Percentiles rank a stretch among this genome's conserved stretches.
These are phyloP conservation scores for Notarius lentiginosus DNA, from an alignment of 2,113 vertebrate species.

Conservation along the genomic window DNA sequence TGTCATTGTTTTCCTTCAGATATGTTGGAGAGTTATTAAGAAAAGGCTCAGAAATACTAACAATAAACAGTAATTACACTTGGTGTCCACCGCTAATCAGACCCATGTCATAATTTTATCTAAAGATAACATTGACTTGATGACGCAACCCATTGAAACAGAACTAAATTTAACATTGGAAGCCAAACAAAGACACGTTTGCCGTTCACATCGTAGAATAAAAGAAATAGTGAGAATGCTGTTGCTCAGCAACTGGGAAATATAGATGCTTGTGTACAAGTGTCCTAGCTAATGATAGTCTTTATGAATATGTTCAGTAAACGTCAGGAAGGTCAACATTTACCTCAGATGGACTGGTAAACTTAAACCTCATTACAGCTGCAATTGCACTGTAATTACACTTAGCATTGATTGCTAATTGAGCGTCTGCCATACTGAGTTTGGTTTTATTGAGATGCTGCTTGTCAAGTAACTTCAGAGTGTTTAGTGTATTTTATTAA, in stretches of 20 bases:
- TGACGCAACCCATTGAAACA: no score
- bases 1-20: not conserved
- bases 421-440: not conserved
- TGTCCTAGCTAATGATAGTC: not conserved
- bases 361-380: not conserved
- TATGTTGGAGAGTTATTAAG: no score
- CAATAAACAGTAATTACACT: not conserved
- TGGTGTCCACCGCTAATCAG: not conserved
- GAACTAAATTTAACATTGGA: no score
- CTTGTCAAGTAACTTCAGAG: not conserved
- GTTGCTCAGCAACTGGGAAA: not conserved
- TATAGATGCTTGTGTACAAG: not conserved
- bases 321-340: not conserved
- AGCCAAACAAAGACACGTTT: no score
- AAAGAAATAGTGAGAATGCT: not conserved
- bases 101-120: not conserved
- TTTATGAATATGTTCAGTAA: no score
- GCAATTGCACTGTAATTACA: not conserved
- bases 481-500: not conserved
- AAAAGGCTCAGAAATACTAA: not conserved
- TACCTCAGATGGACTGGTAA: not conserved
- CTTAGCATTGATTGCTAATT: not conserved
- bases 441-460: not conserved
- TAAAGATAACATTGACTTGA: not conserved
- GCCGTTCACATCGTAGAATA: not conserved